A percentile compares a stretch with the other conserved stretches of the same genome.
Conservation (phyloP, 2,888 invertebrate genomes). For the Rhamphomyia laevipes region DNA sequence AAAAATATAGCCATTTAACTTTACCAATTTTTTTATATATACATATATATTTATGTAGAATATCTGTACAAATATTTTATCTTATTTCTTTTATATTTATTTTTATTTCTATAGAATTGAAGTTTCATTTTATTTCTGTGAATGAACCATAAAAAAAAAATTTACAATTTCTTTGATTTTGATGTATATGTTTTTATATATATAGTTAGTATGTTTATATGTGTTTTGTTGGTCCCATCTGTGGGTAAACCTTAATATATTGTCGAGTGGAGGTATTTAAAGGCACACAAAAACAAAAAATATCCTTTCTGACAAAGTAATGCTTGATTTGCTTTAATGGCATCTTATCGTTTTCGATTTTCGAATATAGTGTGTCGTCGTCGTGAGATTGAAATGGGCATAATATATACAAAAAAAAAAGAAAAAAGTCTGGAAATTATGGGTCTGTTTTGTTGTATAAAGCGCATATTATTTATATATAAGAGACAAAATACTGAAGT, state of each 20-base stretch:
- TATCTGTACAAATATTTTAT: background rate
- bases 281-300: constrained; percentile 7
- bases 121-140: too few species aligned
- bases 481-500: too few species aligned
- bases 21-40: background rate
- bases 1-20: background rate
- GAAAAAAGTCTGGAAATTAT: too few species aligned
- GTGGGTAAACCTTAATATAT: background rate
- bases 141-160: too few species aligned
- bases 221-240: background rate
- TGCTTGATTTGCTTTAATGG: constrained; percentile 16
- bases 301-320: constrained; percentile 13
- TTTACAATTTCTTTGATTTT: too few species aligned
- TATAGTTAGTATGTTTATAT: too few species aligned
- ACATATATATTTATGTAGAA: background rate
- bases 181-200: too few species aligned
- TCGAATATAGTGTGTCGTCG: too few species aligned
- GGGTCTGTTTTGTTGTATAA: too few species aligned
- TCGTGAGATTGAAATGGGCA: too few species aligned
- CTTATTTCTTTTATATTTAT: background rate
- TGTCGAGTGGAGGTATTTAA: background rate
- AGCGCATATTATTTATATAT: too few species aligned
- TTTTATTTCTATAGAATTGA: background rate
- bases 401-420: too few species aligned
- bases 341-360: constrained; percentile 13